Base-by-base conservation (phyloP, 2,113 vertebrate genomes). In the Ctenomys sociabilis region DNA sequence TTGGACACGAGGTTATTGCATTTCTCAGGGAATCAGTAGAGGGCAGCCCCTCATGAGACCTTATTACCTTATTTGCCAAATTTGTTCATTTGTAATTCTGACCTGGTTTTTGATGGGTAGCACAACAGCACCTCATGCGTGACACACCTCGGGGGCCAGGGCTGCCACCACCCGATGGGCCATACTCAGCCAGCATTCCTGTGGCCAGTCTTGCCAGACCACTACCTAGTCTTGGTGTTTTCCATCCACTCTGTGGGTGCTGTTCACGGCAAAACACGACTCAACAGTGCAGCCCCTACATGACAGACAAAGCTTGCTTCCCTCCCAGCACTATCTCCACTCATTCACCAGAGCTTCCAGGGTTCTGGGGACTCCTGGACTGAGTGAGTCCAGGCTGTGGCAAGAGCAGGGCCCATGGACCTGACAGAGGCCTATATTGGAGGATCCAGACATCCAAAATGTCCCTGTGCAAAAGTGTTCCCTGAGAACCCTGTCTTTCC, bases 221-320 rank as follows among this genome's bases (percentile, higher is more conserved):
- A 26, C 8, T 1, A 32, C 52, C 24, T 68, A 10, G 17, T 11
- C 16, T 17, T 4, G 59, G 7, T 4, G 43, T 5, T 24, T 66
- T 66, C 61, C 28, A 12, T 32, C 28, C 40, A n/a, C 14, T 57
- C 35, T 22, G 1, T 43, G 57, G 70, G 61, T 59, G 81, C 61
- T 17, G 13, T 30, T 57, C 24, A 57, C 35, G 2, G 1, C 24
- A 13, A 9, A 73, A 35, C 19, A 32, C 17, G 12, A 59, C 32
- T 37, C 0, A 54, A 4, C 21, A 24, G 35, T 26, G 37, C 40
- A 26, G 4, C 61, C 59, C 94, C 4, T n/a, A 21, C 12, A 32
- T 9, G 26, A 30, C 16, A n/a, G 9, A 1, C 19, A 2, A 0
- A 1, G 26, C n/a, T 24, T 7, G 37, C 43, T 40, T 78, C 72